Evolutionary conservation across 2,797 vertebrate genomes (phyloP), one percentile per base, ranked within the genome.

Genomic region (Gila robusta): DNA sequence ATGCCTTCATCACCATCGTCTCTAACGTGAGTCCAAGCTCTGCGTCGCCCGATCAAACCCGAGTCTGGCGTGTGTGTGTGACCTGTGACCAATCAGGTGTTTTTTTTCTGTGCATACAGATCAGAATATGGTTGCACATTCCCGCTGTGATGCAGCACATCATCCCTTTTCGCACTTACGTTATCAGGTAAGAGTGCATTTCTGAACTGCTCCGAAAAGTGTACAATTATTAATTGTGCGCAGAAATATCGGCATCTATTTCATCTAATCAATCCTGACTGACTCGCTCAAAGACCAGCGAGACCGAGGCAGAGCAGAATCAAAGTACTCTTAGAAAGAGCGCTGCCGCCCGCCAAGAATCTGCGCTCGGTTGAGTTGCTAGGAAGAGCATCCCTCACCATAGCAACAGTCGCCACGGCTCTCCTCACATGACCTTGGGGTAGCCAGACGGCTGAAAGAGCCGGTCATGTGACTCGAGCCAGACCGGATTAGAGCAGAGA

Each of bases 121-220:
- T 96, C 90, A 91, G 96, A 78, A 99, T 99, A 96, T 99, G 98
- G 98, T 93, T 99, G 88, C 98, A 99, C 96, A 99, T 99, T 91
- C 98, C 98, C 86, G 98, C 98, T 82, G 98, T 99, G 91, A 99
- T 99, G 98, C 98, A 99, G 94, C 98, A 99, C 93, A 98, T 99
- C 93, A 99, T 99, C 91, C 98, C 98, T 73, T 99, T 99, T 94
- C 97, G 98, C 92, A 98, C 98, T 35, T 98, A 97, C 0, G 98
- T 99, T 89, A 99, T 99, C 94, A 97, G 98, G 98, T 96, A 90
- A 96, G 95, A 91, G 7, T 8, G 19, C 14, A 4, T 37, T 26
- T 49, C 37, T 66, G 11, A 10, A 14, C 17, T 21, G 11, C 2
- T 21, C 23, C 4, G 5, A 5, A 32, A 52, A 6, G 9, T 37